These are phyloP conservation scores for Lucilia cuprina DNA, from an alignment of 1,140 invertebrate genomes.

Conservation along the genomic window DNA sequence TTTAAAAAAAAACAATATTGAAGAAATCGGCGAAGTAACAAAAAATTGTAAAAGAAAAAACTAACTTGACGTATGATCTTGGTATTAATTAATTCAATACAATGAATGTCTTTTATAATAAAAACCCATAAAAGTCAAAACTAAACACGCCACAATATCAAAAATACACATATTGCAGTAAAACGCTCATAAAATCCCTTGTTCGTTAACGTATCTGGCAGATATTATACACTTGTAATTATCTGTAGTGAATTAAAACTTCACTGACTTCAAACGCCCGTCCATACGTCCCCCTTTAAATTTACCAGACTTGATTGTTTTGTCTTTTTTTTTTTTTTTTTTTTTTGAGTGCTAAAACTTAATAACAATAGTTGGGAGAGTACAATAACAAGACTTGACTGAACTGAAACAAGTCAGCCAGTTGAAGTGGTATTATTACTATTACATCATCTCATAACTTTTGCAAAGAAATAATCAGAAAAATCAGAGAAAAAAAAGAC, in stretches of 20 bases:
- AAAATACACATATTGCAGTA: not conserved
- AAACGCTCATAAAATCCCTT: not conserved
- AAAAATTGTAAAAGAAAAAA: not conserved
- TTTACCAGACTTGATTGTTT: too few relatives aligned
- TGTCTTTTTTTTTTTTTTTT: too few relatives aligned
- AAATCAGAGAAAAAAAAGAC: not conserved
- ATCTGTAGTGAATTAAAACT: not conserved
- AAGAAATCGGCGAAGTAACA: too few relatives aligned
- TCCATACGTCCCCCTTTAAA: too few relatives aligned
- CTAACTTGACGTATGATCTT: not conserved
- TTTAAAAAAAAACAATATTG: not conserved
- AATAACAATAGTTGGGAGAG: too few relatives aligned
- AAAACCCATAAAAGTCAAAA: not conserved
- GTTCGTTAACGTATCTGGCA: not conserved
- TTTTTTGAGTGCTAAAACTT: too few relatives aligned
- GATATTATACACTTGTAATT: not conserved
- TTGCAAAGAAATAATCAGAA: not conserved
- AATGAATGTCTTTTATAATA: constrained; percentile 2
- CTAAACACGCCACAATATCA: not conserved
- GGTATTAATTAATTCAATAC: constrained; percentile 12
- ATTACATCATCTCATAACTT: not conserved
- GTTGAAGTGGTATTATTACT: not conserved
- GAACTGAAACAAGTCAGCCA: not conserved
- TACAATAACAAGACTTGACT: not conserved
- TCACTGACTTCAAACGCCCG: not conserved